Conservation (phyloP, 2,888 invertebrate species). For the Gastrophysa polygoni region DNA sequence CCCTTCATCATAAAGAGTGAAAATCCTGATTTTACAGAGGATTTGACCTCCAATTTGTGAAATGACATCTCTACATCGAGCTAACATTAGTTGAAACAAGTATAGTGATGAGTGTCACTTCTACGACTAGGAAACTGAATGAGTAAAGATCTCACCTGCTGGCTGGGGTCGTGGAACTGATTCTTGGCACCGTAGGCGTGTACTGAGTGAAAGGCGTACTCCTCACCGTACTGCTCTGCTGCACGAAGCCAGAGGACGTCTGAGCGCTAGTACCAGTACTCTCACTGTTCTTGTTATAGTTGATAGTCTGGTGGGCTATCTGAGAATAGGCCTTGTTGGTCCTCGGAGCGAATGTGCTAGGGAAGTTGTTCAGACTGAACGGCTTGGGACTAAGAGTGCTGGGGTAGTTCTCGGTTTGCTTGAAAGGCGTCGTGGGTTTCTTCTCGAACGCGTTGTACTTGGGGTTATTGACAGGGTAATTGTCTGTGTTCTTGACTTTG, state of each 20-base stretch:
- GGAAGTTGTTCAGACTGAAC: slow-evolving; percentile 45
- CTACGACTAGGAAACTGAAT: not conserved
- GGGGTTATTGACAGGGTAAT: slow-evolving; percentile 44
- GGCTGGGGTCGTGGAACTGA: slow-evolving; percentile 47
- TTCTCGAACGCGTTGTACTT: slow-evolving; percentile 45
- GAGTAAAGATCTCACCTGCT: slow-evolving; percentile 31
- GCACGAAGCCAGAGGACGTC: slow-evolving; percentile 23
- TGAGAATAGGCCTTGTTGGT: slow-evolving; percentile 51
- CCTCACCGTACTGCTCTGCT: slow-evolving; percentile 46
- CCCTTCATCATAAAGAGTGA: too few relatives aligned
- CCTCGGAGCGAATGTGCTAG: slow-evolving; percentile 53
- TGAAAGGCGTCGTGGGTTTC: slow-evolving; percentile 45
- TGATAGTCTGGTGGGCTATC: slow-evolving; percentile 44
- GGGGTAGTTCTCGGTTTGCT: slow-evolving; percentile 46
- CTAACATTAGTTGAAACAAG: too few relatives aligned
- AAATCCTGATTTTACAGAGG: too few relatives aligned
- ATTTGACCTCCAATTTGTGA: too few relatives aligned
- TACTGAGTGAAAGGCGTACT: slow-evolving; percentile 55
- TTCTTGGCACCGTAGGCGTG: slow-evolving; percentile 57
- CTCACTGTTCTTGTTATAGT: slow-evolving; percentile 36
- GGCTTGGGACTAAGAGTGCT: slow-evolving; percentile 53
- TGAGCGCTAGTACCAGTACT: slow-evolving; percentile 37
- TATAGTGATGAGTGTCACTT: not conserved
- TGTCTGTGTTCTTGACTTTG: slow-evolving; percentile 41
- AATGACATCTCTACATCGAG: too few relatives aligned